Conservation (phyloP, 2,888 invertebrate genomes). For the Ochropleura plecta region DNA sequence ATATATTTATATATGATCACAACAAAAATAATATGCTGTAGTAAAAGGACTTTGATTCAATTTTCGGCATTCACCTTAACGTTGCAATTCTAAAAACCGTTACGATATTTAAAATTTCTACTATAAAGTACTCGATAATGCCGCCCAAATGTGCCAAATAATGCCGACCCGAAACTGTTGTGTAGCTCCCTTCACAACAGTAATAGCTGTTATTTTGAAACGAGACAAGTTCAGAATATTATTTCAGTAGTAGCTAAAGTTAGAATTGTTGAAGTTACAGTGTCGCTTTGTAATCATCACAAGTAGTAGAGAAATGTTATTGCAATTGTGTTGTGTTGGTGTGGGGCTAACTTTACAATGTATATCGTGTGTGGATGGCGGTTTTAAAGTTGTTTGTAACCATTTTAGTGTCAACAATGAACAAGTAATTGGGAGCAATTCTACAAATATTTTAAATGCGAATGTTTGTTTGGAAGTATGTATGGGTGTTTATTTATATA, state of each 20-base stretch:
- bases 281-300: conserved; percentile 51
- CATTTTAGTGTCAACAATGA: not conserved
- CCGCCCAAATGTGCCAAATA: too few relatives aligned
- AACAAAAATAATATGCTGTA: too few relatives aligned
- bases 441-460: not conserved
- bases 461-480: too few relatives aligned
- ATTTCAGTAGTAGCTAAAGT: conserved; percentile 47
- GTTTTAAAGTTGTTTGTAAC: conserved; percentile 4
- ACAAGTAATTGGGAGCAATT: not conserved
- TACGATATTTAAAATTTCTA: not conserved
- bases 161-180: not conserved
- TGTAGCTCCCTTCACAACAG: not conserved
- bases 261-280: conserved; percentile 42
- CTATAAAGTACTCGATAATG: not conserved
- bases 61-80: too few relatives aligned
- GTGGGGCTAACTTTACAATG: conserved; percentile 21
- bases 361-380: conserved; percentile 6
- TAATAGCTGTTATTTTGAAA: conserved; percentile 37
- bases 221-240: conserved; percentile 56
- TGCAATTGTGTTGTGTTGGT: conserved; percentile 34
- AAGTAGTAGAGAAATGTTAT: conserved; percentile 47
- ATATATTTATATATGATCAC: too few relatives aligned
- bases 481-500: too few relatives aligned
- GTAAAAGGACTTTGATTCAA: too few relatives aligned
- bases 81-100: not conserved